Base-by-base conservation (phyloP, 2,113 vertebrate species). In the Festucalex cinctus region DNA sequence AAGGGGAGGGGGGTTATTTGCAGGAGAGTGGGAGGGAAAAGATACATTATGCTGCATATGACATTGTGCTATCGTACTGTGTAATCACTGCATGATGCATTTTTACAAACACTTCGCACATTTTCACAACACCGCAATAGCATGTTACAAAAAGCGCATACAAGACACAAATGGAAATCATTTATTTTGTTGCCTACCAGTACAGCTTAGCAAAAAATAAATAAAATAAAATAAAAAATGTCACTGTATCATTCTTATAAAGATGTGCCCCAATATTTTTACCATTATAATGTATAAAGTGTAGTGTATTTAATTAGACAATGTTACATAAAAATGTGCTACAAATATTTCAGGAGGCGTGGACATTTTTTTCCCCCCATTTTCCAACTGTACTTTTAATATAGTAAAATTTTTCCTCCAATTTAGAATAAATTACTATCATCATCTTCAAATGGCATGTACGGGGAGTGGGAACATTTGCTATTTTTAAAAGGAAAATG, bases 41-140 rank as follows among this genome's bases (percentile, higher is more conserved):
- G 28, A 76, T 78, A 78, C 66, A 78, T 83, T 73, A 78, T 74
- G 26, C 73, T 71, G 75, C 70, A 41, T 68, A 48, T 71, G 53
- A n/a, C 36, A 68, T 24, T 37, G 60, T 53, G 49, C 63, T 39
- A 43, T 12, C 0, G 35, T 19, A 7, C 53, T 44, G 57, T 43
- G 56, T 58, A 49, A 75, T 59, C 35, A 63, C 19, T 36, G 69
- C 59, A 63, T 20, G 26, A 46, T 64, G 19, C 49, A 49, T 39
- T 17, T 16, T 48, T 56, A 22, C 35, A 58, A 20, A 57, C 48
- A 60, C 60, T 41, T 9, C 20, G 57, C 56, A 69, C 62, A 32
- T 69, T 63, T n/a, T 35, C n/a, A n/a, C 37, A 19, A 43, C 51
- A 1, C 54, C 56, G 12, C 46, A 51, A 58, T 13, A 58, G 64